Base-by-base conservation (phyloP, 2,888 invertebrate genomes). In the Palloptera scutellata region DNA sequence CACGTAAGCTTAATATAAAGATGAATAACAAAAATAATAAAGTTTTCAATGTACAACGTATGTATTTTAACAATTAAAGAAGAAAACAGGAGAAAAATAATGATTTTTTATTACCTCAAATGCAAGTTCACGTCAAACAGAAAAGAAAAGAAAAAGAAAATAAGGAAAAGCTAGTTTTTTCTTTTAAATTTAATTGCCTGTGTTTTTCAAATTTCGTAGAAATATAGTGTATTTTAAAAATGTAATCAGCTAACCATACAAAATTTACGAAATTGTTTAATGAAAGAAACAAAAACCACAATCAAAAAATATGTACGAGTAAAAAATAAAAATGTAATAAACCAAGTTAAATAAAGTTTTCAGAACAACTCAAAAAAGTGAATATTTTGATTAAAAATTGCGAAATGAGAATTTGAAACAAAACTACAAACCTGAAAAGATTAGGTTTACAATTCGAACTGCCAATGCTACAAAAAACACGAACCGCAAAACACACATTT, bases 51-150 rank as follows among this genome's bases (percentile, higher is more conserved):
- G 67, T 67, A 63, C 64, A 64, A 70, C 64, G 61, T 66, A 70
- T 68, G 66, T 70, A 66, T 30, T 30, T 30, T 30, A 30, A 30
- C 30, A 4, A 30, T 30, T 30, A 30, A 30, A 30, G 6, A 30
- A 6, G 6, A 30, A 30, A 30, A 30, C 3, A 30, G 6, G 30
- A 30, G 30, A 30, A 30, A 70, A 69, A 68, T 45, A 52, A 52
- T 40, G 64, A 69, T 70, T 70, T 65, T 75, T 72, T 70, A 74
- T 76, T 75, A 76, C 75, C 75, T 75, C 76, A 76, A 75, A 70
- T 73, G 74, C 74, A 74, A 76, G 73, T 73, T 77, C 73, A 73
- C 30, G 9, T 55, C 20, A n/a, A 30, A 40, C 20, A n/a, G 40
- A 13, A n/a, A n/a, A n/a, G 12, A n/a, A 55, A 10, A 30, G 17